Base-by-base conservation (phyloP, 2,113 vertebrate species). In the Urocynchramus pylzowi region DNA sequence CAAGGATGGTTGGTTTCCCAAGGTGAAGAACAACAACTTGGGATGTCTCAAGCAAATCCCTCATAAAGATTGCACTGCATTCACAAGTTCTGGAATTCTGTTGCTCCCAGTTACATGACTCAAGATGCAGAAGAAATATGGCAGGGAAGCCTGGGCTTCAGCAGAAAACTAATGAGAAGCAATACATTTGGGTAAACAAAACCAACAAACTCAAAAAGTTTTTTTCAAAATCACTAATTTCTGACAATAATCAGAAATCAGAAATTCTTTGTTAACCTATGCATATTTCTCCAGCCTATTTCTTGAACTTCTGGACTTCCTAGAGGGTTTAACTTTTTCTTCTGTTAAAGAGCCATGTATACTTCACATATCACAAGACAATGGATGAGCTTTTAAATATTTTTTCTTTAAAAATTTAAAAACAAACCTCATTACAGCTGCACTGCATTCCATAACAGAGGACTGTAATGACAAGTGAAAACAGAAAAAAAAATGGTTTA, bases 401-500 rank as follows among this genome's bases (percentile, higher is more conserved):
- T 71, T 33, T 9, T 56, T n/a, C 22, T 75, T 63, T 68, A 47
- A 50, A 94, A 86, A 65, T 71, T 35, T 59, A 74, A 92, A 57
- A 87, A 96, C 98, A 96, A 92, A 98, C 98, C 98, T 98, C 91
- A n/a, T n/a, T n/a, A n/a, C n/a, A n/a, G n/a, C 94, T 87, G 94
- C 73, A 75, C 60, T 91, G 97, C 98, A 98, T 70, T 96, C 47
- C 91, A 98, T 89, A 94, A 97, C 79, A 75, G 96, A 98, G 49
- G 95, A 97, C 98, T 98, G 96, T 84, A 98, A 97, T 27, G 57
- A 97, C 49, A 96, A 69, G 81, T 14, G 6, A 86, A 95, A 95
- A 92, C 1, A 76, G 63, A 93, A 92, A 69, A 59, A 35, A 71
- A 73, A 71, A 79, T 89, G 45, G 17, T 96, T 91, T 87, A 65